A percentile compares a stretch with the other conserved stretches of the same genome.
Conservation (phyloP, 2,797 vertebrate genomes). For the Danio kyathit region DNA sequence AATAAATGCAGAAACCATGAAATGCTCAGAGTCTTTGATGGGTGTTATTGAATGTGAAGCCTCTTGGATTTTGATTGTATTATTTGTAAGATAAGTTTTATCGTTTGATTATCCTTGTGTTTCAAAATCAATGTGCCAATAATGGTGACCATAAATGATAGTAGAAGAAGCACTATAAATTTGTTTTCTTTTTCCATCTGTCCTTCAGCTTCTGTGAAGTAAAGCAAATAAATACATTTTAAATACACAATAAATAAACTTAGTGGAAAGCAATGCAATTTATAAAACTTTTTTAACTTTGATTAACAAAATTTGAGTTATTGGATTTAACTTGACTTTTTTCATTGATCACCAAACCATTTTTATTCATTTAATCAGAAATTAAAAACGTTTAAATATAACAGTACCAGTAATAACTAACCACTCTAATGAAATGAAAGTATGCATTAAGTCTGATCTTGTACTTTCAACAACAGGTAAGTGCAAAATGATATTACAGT, state of each 20-base stretch:
- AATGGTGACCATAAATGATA: not conserved
- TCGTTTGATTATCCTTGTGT: not conserved
- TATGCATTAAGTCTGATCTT: too few relatives aligned
- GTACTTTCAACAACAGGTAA: too few relatives aligned
- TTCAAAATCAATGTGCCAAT: not conserved
- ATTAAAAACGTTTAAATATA: too few relatives aligned
- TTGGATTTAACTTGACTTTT: not conserved
- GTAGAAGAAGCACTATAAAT: not conserved
- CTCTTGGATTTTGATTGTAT: not conserved
- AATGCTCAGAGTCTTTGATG: constrained; percentile 63
- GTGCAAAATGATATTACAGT: too few relatives aligned
- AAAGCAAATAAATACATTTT: not conserved
- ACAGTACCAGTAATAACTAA: too few relatives aligned
- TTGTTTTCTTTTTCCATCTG: constrained; percentile 3
- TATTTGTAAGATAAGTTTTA: too few relatives aligned
- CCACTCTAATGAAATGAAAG: too few relatives aligned
- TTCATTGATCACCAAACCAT: not conserved
- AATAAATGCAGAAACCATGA: constrained; percentile 68
- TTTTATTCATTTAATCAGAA: too few relatives aligned
- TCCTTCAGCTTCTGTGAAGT: not conserved
- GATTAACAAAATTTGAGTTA: not conserved
- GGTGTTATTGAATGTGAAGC: constrained; percentile 44
- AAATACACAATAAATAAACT: not conserved
- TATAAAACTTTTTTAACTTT: too few relatives aligned
- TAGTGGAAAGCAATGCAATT: too few relatives aligned